Conservation (phyloP, 1,140 invertebrate genomes). For the Neodiprion lecontei region DNA sequence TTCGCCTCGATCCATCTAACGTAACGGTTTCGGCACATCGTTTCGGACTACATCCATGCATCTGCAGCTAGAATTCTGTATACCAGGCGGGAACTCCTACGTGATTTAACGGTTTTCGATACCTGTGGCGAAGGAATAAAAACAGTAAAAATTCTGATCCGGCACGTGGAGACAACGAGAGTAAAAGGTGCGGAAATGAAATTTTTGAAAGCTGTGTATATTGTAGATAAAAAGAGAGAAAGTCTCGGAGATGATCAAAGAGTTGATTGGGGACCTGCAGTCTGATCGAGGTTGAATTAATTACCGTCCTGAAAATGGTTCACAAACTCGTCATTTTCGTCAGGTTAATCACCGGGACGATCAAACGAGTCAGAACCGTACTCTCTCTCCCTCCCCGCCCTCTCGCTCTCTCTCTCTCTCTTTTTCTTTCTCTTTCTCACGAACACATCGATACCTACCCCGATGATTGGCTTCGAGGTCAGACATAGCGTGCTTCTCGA, state of each 20-base stretch:
- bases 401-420: too few species aligned
- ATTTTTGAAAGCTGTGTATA: too few species aligned
- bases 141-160: too few species aligned
- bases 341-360: background rate
- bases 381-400: too few species aligned
- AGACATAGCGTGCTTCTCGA: too few species aligned
- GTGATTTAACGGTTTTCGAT: constrained; percentile 7
- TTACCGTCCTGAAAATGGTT: background rate
- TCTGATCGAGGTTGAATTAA: background rate
- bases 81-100: constrained; percentile 22
- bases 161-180: too few species aligned
- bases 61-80: constrained; percentile 28
- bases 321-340: too few species aligned
- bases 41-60: constrained; percentile 22
- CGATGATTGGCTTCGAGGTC: too few species aligned
- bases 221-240: background rate
- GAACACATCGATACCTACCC: too few species aligned
- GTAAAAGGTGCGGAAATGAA: too few species aligned
- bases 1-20: constrained; percentile 23
- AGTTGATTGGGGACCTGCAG: background rate
- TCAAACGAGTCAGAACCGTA: background rate
- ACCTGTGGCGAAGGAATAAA: constrained; percentile 4
- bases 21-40: constrained; percentile 33
- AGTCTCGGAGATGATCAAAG: background rate
- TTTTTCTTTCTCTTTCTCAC: too few species aligned